Evolutionary conservation across 2,797 vertebrate genomes (phyloP).

Genomic region (Antennarius maculatus): DNA sequence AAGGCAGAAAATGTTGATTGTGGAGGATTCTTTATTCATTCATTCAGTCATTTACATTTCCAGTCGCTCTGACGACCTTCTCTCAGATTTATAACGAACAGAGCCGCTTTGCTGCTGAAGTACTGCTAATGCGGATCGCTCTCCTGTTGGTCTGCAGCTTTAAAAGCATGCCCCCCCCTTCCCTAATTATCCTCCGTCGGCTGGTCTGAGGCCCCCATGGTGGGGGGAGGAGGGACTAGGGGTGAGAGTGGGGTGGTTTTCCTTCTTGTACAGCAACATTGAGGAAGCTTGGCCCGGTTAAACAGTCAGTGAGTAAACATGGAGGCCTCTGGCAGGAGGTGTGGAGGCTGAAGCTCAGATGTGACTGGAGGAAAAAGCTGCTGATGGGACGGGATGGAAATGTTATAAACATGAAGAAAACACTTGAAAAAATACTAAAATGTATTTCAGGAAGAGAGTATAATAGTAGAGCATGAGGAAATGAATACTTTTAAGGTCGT

Average conservation of each 20-base stretch:
- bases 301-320: conserved; percentile 5
- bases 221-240: background rate
- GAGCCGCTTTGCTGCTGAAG: conserved; percentile 23
- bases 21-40: background rate
- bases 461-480: no score
- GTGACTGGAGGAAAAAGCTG: no score
- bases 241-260: conserved; percentile 2
- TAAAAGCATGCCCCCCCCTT: conserved; percentile 32
- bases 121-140: conserved; percentile 41
- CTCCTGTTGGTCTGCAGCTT: conserved; percentile 38
- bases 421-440: no score
- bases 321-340: background rate
- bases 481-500: no score
- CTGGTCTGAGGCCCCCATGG: conserved; percentile 15
- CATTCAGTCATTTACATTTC: conserved; percentile 5
- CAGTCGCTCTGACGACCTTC: background rate
- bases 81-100: conserved; percentile 11
- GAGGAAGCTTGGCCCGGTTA: conserved; percentile 3
- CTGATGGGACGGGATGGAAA: no score
- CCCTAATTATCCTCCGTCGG: conserved; percentile 16
- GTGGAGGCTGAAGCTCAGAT: background rate
- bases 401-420: no score
- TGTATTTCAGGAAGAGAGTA: no score
- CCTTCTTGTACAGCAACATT: conserved; percentile 1
- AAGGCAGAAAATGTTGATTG: background rate